These are phyloP conservation scores for pig (Sus scrofa) DNA, from an alignment of 2,113 vertebrate species.

Conservation along the genomic window DNA sequence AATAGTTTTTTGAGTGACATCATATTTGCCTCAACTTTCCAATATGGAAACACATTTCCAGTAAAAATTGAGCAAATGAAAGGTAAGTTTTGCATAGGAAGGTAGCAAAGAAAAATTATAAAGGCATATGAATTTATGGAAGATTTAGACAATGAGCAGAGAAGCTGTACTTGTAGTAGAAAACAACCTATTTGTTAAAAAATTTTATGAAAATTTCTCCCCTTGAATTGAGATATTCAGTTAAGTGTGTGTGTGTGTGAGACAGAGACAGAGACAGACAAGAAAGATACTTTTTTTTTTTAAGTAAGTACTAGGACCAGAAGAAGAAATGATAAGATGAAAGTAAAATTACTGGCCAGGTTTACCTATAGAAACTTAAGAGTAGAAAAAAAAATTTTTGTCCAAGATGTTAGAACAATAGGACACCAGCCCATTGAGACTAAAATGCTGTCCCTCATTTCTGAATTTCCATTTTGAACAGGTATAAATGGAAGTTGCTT, in stretches of 20 bases:
- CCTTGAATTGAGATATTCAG: background rate
- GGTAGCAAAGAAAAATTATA: background rate
- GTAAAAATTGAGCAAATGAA: background rate
- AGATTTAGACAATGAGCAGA: background rate
- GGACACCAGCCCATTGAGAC: background rate
- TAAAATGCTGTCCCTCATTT: background rate
- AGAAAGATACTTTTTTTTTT: background rate
- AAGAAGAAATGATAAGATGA: background rate
- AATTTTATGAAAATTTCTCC: background rate
- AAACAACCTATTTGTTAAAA: background rate
- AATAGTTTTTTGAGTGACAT: background rate
- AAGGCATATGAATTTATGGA: background rate
- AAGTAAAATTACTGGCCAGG: background rate
- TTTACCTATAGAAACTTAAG: background rate
- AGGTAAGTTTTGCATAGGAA: background rate
- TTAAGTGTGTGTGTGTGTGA: background rate
- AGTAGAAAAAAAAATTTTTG: background rate
- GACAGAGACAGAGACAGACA: background rate
- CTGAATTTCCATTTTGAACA: background rate
- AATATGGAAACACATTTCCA: background rate
- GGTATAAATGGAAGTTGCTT: background rate
- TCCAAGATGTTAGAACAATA: background rate
- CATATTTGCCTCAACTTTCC: background rate
- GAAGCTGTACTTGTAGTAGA: background rate
- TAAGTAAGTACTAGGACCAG: background rate